Conservation (phyloP, 2,888 invertebrate genomes). For the Sipha maydis region DNA sequence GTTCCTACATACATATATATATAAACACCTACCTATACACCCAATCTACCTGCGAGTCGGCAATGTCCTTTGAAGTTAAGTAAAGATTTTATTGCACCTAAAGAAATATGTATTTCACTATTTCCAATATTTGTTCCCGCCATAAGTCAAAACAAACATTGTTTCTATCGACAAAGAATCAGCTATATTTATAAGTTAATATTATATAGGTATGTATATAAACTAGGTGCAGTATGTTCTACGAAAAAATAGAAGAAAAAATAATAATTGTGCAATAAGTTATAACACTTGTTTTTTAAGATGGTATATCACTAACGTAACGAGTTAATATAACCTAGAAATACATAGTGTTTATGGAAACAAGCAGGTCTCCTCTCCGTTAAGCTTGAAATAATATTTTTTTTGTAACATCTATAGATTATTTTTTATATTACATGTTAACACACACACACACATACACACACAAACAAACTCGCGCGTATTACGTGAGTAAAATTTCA, state of each 20-base stretch:
- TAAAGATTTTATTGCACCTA: conserved; percentile 58
- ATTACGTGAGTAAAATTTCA: conserved; percentile 47
- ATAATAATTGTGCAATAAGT: conserved; percentile 7
- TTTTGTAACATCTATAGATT: conserved; percentile 16
- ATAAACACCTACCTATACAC: background rate
- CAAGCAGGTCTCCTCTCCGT: conserved; percentile 8
- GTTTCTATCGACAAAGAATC: conserved; percentile 13
- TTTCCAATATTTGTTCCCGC: conserved; percentile 52
- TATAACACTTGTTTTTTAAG: conserved; percentile 28
- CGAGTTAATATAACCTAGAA: conserved; percentile 37
- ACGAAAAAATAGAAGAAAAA: conserved; percentile 21
- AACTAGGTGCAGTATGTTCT: background rate
- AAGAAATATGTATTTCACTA: conserved; percentile 25
- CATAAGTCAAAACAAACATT: conserved; percentile 46
- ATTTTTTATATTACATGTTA: conserved; percentile 16
- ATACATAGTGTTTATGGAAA: conserved; percentile 25
- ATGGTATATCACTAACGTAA: conserved; percentile 26
- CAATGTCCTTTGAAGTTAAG: conserved; percentile 55
- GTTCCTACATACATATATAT: conserved; percentile 10
- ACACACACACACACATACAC: background rate
- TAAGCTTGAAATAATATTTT: conserved; percentile 1
- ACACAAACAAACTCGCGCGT: background rate
- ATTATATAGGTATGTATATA: background rate
- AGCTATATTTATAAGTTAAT: background rate
- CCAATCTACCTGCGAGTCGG: conserved; percentile 55